Evolutionary conservation across 23 tunicate genomes (phyloP).

Genomic region (Ascidia mentula): DNA sequence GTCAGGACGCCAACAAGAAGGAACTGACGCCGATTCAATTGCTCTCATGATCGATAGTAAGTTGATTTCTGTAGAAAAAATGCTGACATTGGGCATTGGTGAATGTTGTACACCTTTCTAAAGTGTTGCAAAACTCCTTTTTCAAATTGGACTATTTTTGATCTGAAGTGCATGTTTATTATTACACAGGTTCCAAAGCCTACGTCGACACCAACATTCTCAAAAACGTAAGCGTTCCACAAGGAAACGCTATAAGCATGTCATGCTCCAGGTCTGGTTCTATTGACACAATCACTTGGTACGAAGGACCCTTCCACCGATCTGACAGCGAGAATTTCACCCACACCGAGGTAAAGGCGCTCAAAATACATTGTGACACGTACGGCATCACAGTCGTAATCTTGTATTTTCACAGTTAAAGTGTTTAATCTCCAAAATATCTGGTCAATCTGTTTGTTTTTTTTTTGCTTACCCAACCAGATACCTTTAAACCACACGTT

Average conservation of each 20-base stretch:
- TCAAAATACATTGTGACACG: too few relatives aligned
- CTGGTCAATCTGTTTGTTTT: not conserved
- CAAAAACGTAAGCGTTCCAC: not conserved
- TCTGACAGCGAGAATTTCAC: slow-evolving; percentile 63
- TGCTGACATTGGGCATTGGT: too few relatives aligned
- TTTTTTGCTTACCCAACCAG: too few relatives aligned
- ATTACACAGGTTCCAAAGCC: slow-evolving; percentile 13
- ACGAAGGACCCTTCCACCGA: slow-evolving; percentile 56
- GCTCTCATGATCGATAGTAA: slow-evolving; percentile 43
- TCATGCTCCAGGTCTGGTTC: slow-evolving; percentile 14
- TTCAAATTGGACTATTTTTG: too few relatives aligned
- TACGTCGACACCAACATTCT: slow-evolving; percentile 20
- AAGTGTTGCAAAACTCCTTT: too few relatives aligned
- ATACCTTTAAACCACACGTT: too few relatives aligned
- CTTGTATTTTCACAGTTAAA: not conserved
- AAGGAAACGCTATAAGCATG: slow-evolving; percentile 1
- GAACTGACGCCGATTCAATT: slow-evolving; percentile 62
- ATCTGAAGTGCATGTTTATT: not conserved
- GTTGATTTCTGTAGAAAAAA: too few relatives aligned
- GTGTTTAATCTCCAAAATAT: not conserved
- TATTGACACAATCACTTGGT: slow-evolving; percentile 42
- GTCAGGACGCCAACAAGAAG: slow-evolving; percentile 65
- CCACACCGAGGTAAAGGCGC: slow-evolving; percentile 59
- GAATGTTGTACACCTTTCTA: too few relatives aligned
- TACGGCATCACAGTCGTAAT: too few relatives aligned